Evolutionary conservation across 2,888 invertebrate species (phyloP).

Genomic region (Diaprepes abbreviatus): DNA sequence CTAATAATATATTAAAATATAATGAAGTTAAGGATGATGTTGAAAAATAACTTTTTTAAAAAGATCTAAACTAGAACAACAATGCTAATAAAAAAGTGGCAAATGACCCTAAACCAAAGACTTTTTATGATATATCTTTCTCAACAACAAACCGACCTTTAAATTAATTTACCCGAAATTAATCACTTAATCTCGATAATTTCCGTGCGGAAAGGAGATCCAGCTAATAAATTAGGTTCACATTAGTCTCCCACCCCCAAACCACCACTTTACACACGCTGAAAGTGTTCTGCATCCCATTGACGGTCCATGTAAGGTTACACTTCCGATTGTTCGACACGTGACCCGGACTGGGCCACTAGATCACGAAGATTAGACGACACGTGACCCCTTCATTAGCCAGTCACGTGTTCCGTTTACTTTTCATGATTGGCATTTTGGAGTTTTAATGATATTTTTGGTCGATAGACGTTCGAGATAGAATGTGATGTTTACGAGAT

Average conservation of each 20-base stretch:
- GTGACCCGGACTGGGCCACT: constrained; percentile 59
- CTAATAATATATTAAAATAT: no score
- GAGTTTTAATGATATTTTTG: constrained; percentile 31
- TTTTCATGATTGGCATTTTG: constrained; percentile 52
- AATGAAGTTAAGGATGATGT: no score
- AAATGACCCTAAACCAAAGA: no score
- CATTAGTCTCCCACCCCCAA: constrained; percentile 41
- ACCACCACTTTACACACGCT: constrained; percentile 39
- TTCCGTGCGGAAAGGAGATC: background rate
- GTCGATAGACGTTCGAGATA: constrained; percentile 1
- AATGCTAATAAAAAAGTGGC: no score
- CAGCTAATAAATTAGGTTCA: constrained; percentile 46
- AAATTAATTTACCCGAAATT: constrained; percentile 9
- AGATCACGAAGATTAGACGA: constrained; percentile 60
- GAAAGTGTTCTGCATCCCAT: constrained; percentile 36
- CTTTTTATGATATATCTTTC: no score
- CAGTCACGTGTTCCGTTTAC: constrained; percentile 57
- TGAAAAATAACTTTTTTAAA: no score
- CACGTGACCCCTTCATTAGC: constrained; percentile 63
- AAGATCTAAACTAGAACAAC: no score
- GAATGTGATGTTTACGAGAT: constrained; percentile 14
- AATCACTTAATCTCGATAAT: constrained; percentile 17
- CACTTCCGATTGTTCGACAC: constrained; percentile 61
- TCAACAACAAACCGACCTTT: background rate
- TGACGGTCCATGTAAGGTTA: constrained; percentile 56